A percentile compares a stretch with the other conserved stretches of the same genome.
These are phyloP conservation scores for Caenorhabditis imperialis DNA, from an alignment of 2,888 invertebrate genomes.

Conservation along the genomic window DNA sequence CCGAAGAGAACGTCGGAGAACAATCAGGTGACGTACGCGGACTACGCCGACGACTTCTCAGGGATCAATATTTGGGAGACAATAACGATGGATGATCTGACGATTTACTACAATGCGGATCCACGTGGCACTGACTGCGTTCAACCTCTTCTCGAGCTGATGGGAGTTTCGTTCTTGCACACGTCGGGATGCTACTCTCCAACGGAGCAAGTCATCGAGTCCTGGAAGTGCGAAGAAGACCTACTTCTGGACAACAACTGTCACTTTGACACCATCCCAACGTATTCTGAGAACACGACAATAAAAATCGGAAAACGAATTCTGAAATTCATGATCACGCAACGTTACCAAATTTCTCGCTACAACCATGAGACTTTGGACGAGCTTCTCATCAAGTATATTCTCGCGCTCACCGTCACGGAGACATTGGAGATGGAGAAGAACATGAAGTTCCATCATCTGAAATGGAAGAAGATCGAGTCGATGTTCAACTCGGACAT, in stretches of 20 bases:
- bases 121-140: conserved; percentile 1
- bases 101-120: conserved; percentile 6
- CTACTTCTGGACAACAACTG: neutral
- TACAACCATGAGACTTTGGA: neutral
- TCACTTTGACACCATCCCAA: conserved; percentile 9
- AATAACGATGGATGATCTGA: neutral
- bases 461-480: neutral
- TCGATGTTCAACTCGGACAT: neutral
- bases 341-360: neutral
- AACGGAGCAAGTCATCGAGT: conserved; percentile 22
- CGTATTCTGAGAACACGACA: conserved; percentile 14
- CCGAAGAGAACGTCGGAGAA: conserved; percentile 15
- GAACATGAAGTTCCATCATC: neutral
- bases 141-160: conserved; percentile 43
- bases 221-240: conserved; percentile 2
- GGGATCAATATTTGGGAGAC: neutral
- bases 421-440: conserved; percentile 3
- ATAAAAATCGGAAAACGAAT: neutral
- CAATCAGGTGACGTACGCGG: neutral
- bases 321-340: conserved; percentile 1
- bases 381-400: conserved; percentile 3
- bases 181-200: conserved; percentile 19
- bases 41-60: neutral
- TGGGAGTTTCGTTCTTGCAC: conserved; percentile 22
- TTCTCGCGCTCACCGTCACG: neutral